Base-by-base conservation (phyloP, 2,797 vertebrate species). In the Sebastes flavidus region DNA sequence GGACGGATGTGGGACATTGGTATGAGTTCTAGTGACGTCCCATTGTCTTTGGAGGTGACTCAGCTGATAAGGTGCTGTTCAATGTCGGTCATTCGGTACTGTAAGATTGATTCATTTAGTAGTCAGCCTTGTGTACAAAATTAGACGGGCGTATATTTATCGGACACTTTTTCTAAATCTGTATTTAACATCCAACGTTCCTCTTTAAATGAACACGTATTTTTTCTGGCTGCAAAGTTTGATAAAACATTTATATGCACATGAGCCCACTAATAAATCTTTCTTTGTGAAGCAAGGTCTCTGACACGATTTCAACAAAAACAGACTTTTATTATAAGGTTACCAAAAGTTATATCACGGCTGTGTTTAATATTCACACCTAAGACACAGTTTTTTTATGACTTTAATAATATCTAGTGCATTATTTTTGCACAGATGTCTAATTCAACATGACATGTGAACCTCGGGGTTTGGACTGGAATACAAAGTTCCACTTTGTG, bases 21-120 rank as follows among this genome's bases (percentile, higher is more conserved):
- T 65, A 56, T 32, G 32, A 6, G 10, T 58, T 66, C 4, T 18
- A 1, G 6, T 75, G 24, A 2, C 2, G 8, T 66, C 18, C 6
- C 14, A 6, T 46, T 24, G 36, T 24, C 4, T 63, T 55, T 63
- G 24, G n/a, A 4, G 18, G 42, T 80, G 71, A 84, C 70, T 87
- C 79, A 82, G 65, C 79, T 85, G 71, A 79, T 80, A 61, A 71
- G 58, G 32, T 27, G 24, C 10, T 49, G 10, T 30, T 67, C 5
- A 3, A 6, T n/a, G 46, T 30, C 3, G 20, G 3, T 74, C 36
- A 30, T 38, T 36, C 2, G 6, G 5, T 20, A 27, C 29, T 60
- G n/a, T 22, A 6, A 5, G 4, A 32, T 6, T n/a, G 3, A 63
- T 10, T 34, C 8, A 22, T 25, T 9, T 4, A 30, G 16, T 8